Percentiles rank a stretch among this genome's conserved stretches.
Evolutionary conservation across 1,140 invertebrate genomes (phyloP).

Genomic region (Drosophila repletoides): DNA sequence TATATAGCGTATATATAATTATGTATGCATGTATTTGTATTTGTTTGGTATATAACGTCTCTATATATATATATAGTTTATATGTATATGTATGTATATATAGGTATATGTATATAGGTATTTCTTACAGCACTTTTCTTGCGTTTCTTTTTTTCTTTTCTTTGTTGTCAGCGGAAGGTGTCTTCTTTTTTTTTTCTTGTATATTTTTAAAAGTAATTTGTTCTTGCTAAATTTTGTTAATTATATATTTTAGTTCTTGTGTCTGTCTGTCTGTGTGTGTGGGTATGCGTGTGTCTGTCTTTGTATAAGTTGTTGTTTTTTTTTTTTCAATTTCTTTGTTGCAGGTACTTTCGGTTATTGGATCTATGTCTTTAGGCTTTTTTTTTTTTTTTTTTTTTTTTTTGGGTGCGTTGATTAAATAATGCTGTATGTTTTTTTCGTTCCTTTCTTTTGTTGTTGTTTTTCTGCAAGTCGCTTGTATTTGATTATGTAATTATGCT

Average conservation of each 20-base stretch:
- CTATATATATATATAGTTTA: slow-evolving; percentile 23
- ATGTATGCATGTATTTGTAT: slow-evolving; percentile 6
- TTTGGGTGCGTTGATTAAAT: slow-evolving; percentile 70
- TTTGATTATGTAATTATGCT: slow-evolving; percentile 82
- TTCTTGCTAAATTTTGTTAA: slow-evolving; percentile 41
- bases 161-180: slow-evolving; percentile 44
- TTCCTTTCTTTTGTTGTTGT: slow-evolving; percentile 23
- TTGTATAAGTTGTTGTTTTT: slow-evolving; percentile 30
- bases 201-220: slow-evolving; percentile 75
- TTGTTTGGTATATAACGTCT: slow-evolving; percentile 33
- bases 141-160: slow-evolving; percentile 24
- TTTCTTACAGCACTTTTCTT: slow-evolving; percentile 58
- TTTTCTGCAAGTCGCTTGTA: slow-evolving; percentile 66
- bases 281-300: slow-evolving; percentile 15
- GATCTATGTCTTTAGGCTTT: slow-evolving; percentile 57
- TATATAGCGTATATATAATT: slow-evolving; percentile 34
- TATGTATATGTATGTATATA: slow-evolving; percentile 15
- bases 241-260: slow-evolving; percentile 20
- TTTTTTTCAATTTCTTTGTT: slow-evolving; percentile 73
- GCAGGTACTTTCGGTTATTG: slow-evolving; percentile 66
- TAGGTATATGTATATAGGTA: slow-evolving; percentile 3
- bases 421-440: slow-evolving; percentile 57
- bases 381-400: too few species aligned
- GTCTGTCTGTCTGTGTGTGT: slow-evolving; percentile 8
- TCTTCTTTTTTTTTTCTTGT: slow-evolving; percentile 29